These are phyloP conservation scores for Iguana delicatissima DNA, from an alignment of 2,797 vertebrate species.

Conservation along the genomic window DNA sequence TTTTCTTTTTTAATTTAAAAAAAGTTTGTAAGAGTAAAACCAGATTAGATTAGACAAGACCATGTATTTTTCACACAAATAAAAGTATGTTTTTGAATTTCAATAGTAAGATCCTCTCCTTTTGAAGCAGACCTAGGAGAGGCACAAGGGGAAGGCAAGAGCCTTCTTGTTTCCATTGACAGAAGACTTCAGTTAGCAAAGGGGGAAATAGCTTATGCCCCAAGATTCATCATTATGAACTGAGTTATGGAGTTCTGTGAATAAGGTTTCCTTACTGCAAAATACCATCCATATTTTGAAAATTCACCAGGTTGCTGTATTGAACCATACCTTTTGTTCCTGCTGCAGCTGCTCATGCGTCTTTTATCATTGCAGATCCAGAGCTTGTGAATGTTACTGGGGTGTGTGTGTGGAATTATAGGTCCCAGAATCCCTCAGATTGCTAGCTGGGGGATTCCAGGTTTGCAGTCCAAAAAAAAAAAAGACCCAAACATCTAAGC, in stretches of 20 bases:
- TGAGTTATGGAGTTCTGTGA: slow-evolving; percentile 22
- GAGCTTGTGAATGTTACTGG: no score
- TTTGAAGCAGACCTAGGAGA: not conserved
- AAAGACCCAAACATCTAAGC: not conserved
- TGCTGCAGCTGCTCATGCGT: not conserved
- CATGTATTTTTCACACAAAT: slow-evolving; percentile 19
- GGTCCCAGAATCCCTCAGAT: not conserved
- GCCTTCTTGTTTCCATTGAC: not conserved
- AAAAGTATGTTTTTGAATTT: not conserved
- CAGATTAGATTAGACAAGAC: slow-evolving; percentile 49
- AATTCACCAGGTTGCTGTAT: not conserved
- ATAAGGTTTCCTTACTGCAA: slow-evolving; percentile 10
- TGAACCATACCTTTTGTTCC: slow-evolving; percentile 26
- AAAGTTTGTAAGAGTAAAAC: slow-evolving; percentile 62
- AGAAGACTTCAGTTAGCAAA: not conserved
- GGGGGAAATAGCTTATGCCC: not conserved
- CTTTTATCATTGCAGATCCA: not conserved
- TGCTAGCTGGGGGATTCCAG: not conserved
- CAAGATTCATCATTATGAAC: slow-evolving; percentile 23
- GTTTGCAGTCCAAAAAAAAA: not conserved
- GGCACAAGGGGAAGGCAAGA: no score
- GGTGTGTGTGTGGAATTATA: no score
- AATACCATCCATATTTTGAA: slow-evolving; percentile 48
- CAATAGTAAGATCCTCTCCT: no score
- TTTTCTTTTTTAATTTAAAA: slow-evolving; percentile 31